Base-by-base conservation (phyloP, 2,797 vertebrate species). In the Anguilla anguilla region DNA sequence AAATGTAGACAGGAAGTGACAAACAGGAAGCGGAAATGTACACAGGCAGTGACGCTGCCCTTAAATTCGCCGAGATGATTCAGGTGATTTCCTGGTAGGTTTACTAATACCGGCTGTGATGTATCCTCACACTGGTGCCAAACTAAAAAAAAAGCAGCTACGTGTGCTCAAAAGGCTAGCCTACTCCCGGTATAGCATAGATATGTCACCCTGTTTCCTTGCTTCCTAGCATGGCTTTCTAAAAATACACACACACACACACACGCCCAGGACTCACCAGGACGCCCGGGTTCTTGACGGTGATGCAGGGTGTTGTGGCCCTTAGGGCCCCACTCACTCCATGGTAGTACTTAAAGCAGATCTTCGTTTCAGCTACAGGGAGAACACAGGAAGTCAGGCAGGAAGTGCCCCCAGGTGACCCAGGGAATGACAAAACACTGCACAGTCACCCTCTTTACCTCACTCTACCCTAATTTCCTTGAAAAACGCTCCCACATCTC, bases 341-440 rank as follows among this genome's bases (percentile, higher is more conserved):
- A 88, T 99, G 98, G 92, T 99, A 99, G 90, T 99, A 99, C 90
- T 99, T 99, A 92, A 99, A 99, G 91, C 98, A 99, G 94, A 99
- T 98, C 94, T 98, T 99, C 89, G 98, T 99, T 96, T 99, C 98
- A 88, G 98, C 98, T 99, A 94, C 25, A 87, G 72, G 43, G 43
- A 92, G 91, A 93, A 59, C 53, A 84, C 79, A 89, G 46, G 84
- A 15, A 91, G 59, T 86, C 81, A 83, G 17, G 35, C 69, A 25
- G 55, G 55, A 79, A 79, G 69, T 25, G 49, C 39, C 39, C 39
- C 39, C 39, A 59, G 31, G 22, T 84, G 53, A 84, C 83, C 31
- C n/a, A 57, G 25, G 87, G 9, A 55, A 17, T 61, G 59, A 61
- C 5, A 4, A 5, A 17, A 5, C 5, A 17, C 6, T 61, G 59